A percentile compares a stretch with the other conserved stretches of the same genome.
Evolutionary conservation across 2,888 invertebrate genomes (phyloP).

Genomic region (Eudasyphora cyanicolor): DNA sequence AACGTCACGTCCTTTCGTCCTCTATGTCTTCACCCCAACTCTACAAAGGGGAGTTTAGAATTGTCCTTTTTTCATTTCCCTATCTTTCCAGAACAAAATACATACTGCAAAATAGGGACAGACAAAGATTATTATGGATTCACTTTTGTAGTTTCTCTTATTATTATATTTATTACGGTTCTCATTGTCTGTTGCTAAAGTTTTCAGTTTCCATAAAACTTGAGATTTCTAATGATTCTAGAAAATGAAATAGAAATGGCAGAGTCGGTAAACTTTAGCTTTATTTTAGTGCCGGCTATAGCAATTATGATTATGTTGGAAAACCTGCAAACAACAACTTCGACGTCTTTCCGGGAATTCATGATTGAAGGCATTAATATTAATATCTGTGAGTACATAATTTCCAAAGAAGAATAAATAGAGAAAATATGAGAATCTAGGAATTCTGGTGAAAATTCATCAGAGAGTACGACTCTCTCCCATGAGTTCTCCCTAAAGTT

Average conservation of each 20-base stretch:
- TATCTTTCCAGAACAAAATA: background rate
- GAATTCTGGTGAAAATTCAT: too few relatives aligned
- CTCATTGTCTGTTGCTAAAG: background rate
- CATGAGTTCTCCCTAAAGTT: too few relatives aligned
- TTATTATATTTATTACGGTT: background rate
- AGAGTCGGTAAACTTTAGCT: background rate
- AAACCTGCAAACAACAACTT: background rate
- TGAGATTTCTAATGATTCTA: background rate
- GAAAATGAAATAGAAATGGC: background rate
- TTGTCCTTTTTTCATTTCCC: background rate
- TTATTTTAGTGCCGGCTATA: background rate
- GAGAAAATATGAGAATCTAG: too few relatives aligned
- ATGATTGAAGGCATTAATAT: background rate
- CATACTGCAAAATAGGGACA: background rate
- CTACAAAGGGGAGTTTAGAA: background rate
- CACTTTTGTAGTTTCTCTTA: slow-evolving; percentile 26
- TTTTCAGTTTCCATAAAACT: background rate
- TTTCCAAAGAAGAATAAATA: too few relatives aligned
- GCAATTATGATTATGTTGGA: background rate
- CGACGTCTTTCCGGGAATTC: background rate
- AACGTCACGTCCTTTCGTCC: too few relatives aligned
- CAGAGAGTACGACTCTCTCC: too few relatives aligned
- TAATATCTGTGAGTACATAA: too few relatives aligned
- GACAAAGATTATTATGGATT: background rate
- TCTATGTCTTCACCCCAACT: background rate